These are phyloP conservation scores for Spodoptera picta DNA, from an alignment of 2,888 invertebrate genomes.

Conservation along the genomic window DNA sequence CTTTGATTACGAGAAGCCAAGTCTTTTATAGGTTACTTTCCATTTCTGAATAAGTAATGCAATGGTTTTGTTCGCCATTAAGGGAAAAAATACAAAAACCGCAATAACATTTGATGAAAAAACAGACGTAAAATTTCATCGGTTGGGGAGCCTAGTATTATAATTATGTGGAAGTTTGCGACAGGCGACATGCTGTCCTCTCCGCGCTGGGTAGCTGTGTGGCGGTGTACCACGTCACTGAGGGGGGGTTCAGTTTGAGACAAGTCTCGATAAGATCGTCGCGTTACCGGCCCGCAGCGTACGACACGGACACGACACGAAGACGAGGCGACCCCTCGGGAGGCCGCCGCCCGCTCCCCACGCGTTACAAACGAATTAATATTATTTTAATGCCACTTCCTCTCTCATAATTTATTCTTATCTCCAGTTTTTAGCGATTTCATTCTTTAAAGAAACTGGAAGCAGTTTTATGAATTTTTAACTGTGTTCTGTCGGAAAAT, in stretches of 20 bases:
- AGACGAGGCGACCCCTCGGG: conserved; percentile 16
- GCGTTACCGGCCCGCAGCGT: conserved; percentile 27
- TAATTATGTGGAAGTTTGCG: too few species aligned
- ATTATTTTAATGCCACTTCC: conserved; percentile 76
- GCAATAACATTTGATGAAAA: too few species aligned
- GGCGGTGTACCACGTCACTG: conserved; percentile 8
- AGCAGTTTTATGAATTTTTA: conserved; percentile 57
- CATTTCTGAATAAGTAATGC: too few species aligned
- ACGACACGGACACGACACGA: conserved; percentile 17
- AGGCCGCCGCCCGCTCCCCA: conserved; percentile 42
- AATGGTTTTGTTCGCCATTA: too few species aligned
- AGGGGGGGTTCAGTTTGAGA: conserved; percentile 21
- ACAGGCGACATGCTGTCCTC: too few species aligned
- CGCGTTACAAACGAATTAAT: conserved; percentile 70
- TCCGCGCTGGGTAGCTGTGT: not conserved
- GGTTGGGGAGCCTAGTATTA: too few species aligned
- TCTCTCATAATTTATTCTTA: conserved; percentile 80
- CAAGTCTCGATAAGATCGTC: conserved; percentile 47
- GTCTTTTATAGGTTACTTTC: too few species aligned
- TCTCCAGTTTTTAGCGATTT: conserved; percentile 68
- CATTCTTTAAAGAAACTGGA: conserved; percentile 53
- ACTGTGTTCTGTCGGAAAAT: conserved; percentile 48
- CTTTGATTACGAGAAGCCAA: too few species aligned
- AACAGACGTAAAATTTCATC: too few species aligned
- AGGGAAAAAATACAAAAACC: too few species aligned